Base-by-base conservation (phyloP, 2,888 invertebrate genomes). In the Rhagophthalmus giganteus region DNA sequence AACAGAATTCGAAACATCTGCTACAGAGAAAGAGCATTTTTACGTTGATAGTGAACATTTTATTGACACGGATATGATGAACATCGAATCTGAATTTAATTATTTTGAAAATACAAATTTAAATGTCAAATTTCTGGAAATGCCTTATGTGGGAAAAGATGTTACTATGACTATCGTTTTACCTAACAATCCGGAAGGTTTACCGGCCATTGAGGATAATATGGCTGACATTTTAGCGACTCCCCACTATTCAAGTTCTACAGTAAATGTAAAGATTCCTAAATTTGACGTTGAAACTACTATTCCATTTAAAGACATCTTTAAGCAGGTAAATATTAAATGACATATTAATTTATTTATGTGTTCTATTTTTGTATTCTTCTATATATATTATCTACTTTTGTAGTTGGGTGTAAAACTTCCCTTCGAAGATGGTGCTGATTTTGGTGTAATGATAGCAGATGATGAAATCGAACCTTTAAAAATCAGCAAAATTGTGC, bases 401-500 rank as follows among this genome's bases (percentile, higher is more conserved):
- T 3, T 10, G 3, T 13, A 37, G 37, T 12, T 37, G 3, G 37
- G 37, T 11, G 37, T 13, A 2, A 13, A 25, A 11, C 24, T 37
- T 24, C 37, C 37, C 8, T 37, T 37, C 12, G 7, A 2, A 25
- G 26, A 37, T 13, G 24, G 11, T 12, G 37, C 37, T 11, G 12
- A 24, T 6, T 37, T 37, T 25, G 4, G 10, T 2, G 12, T 83
- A 68, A 78, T 80, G 73, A 81, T 84, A 6, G 41, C 28, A 11
- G 51, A 53, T n/a, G n/a, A n/a, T n/a, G n/a, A n/a, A 34, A 39
- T 28, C 27, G 38, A 38, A 11, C 25, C 2, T 25, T 15, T 37
- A 9, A 15, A 39, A 30, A 39, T 44, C 25, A 25, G 28, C 9
- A 20, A 48, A 7, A 34, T 48, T n/a, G 14, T 54, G 7, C 53